Base-by-base conservation (phyloP, 2,888 invertebrate genomes). In the Ochropleura plecta region DNA sequence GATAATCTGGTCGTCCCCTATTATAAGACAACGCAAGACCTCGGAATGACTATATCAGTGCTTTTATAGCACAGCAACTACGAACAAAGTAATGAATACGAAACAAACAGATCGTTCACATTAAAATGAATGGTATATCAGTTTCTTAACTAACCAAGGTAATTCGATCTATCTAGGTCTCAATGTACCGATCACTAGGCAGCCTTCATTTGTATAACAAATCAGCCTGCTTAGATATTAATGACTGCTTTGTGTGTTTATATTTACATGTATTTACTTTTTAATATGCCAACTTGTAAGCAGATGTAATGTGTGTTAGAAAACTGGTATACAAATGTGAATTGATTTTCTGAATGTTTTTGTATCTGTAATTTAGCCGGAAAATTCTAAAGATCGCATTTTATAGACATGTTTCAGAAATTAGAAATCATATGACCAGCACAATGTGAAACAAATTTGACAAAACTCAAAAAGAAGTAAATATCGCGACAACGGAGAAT, bases 151-250 rank as follows among this genome's bases (percentile, higher is more conserved):
- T 49, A 73, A 76, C 82, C 83, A 69, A 79, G 63, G 82, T 69
- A 79, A 82, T 79, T 14, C 68, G 76, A 84, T 81, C 78, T 76
- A 84, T 72, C 69, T 81, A 76, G 78, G 71, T 67, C 71, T 73
- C 62, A 59, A 60, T 49, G 44, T 40, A 73, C 30, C 20, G 63
- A 60, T 49, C 57, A 42, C 46, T 71, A 20, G 57, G 42, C 63
- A 67, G 70, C 64, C 73, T 62, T 66, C 69, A 73, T 75, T 75
- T 78, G 72, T 59, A 20, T 66, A 62, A 53, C 59, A 70, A 77
- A 71, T 81, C 12, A 76, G 57, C 40, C 42, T 71, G 51, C 30
- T 78, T 66, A 78, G 12, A 49, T 62, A 78, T 62, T 66, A 66
- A 78, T 78, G 5, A 57, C 57, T 59, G 53, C 49, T 53, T 60